Evolutionary conservation across 2,888 invertebrate genomes (phyloP).

Genomic region (Trachelus tabidus): DNA sequence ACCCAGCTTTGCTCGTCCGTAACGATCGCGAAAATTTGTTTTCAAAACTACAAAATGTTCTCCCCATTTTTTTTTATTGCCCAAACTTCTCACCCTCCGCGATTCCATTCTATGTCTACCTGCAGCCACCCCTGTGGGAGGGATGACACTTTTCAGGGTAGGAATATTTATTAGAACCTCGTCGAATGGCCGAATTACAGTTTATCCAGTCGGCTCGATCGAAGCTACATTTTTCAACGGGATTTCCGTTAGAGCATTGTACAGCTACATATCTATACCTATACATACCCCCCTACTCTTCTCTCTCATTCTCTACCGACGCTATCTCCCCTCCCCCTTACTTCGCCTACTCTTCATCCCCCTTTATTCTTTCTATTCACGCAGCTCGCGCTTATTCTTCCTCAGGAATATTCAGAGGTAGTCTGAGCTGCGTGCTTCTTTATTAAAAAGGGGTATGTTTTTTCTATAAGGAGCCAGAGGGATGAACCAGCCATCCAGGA

Average conservation of each 20-base stretch:
- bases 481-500: neutral
- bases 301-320: neutral
- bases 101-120: neutral
- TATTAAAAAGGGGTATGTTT: constrained; percentile 17
- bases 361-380: neutral
- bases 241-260: neutral
- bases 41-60: neutral
- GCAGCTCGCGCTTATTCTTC: neutral
- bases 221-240: neutral
- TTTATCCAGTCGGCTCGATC: neutral
- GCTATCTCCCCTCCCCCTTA: neutral
- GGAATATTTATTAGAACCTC: neutral
- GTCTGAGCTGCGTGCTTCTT: neutral
- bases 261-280: neutral
- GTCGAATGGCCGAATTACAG: neutral
- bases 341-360: neutral
- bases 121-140: neutral
- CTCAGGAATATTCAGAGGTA: neutral
- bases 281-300: neutral
- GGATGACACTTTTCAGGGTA: neutral
- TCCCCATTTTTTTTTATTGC: neutral
- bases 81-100: neutral
- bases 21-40: neutral
- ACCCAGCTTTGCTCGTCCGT: neutral
- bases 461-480: constrained; percentile 9